These are phyloP conservation scores for Drosophila arizonae DNA, from an alignment of 1,140 invertebrate species.

Conservation along the genomic window DNA sequence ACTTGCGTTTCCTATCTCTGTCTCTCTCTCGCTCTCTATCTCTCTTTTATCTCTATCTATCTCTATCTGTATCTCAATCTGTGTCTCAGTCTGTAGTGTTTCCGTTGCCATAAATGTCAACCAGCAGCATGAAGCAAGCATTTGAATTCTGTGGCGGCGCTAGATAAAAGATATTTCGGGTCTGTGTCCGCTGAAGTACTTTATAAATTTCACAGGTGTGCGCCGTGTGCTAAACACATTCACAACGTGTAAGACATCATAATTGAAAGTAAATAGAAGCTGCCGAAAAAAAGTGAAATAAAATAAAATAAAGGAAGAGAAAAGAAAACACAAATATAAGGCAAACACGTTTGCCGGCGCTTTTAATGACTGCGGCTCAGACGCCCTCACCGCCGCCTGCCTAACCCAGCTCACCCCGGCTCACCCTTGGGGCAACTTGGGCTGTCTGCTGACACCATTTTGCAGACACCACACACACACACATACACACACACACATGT, in stretches of 20 bases:
- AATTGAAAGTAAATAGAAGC: slow-evolving; percentile 48
- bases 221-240: slow-evolving; percentile 39
- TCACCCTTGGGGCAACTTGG: slow-evolving; percentile 33
- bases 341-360: slow-evolving; percentile 48
- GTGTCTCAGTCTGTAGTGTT: slow-evolving; percentile 24
- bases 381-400: not conserved
- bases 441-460: slow-evolving; percentile 75
- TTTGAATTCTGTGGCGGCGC: slow-evolving; percentile 15
- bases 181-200: slow-evolving; percentile 1
- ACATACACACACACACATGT: slow-evolving; percentile 1
- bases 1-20: slow-evolving; percentile 5
- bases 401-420: not conserved
- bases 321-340: slow-evolving; percentile 14
- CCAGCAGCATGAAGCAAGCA: slow-evolving; percentile 23
- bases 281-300: slow-evolving; percentile 8
- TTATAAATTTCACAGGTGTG: slow-evolving; percentile 42
- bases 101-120: slow-evolving; percentile 60
- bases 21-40: not conserved
- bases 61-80: not conserved
- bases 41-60: not conserved
- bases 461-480: slow-evolving; percentile 24
- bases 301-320: too few species aligned
- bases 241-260: slow-evolving; percentile 27
- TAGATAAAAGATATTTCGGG: slow-evolving; percentile 20
- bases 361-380: slow-evolving; percentile 63